Percentiles rank a stretch among this genome's conserved stretches.
These are phyloP conservation scores for Steatornis caripensis DNA, from an alignment of 2,113 vertebrate species.

Conservation along the genomic window DNA sequence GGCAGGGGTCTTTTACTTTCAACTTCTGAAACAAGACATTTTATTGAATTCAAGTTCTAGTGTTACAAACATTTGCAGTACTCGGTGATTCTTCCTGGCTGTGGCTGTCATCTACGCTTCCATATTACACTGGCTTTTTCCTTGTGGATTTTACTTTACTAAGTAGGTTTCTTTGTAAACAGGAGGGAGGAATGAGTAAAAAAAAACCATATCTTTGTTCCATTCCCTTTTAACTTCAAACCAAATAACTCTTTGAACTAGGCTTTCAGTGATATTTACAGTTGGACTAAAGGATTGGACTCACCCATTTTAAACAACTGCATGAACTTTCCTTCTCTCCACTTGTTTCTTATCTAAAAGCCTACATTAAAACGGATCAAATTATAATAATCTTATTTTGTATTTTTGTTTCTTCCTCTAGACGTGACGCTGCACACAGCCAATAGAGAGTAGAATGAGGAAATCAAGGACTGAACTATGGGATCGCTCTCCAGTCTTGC, in stretches of 20 bases:
- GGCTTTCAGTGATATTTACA: not conserved
- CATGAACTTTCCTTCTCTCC: not conserved
- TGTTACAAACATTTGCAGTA: not conserved
- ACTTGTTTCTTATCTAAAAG: not conserved
- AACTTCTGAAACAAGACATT: not conserved
- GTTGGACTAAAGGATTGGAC: not conserved
- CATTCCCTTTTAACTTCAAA: not conserved
- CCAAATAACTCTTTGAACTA: not conserved
- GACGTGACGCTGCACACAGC: not conserved
- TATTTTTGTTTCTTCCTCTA: not conserved
- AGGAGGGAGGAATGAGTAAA: not conserved
- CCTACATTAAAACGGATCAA: not conserved
- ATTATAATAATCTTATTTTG: not conserved
- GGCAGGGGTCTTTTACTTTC: not conserved
- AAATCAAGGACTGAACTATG: not conserved
- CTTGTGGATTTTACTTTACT: not conserved
- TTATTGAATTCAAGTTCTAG: not conserved
- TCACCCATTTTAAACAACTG: not conserved
- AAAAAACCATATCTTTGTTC: not conserved
- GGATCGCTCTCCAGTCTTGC: not conserved
- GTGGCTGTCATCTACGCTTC: not conserved
- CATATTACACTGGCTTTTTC: not conserved
- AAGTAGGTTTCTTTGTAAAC: not conserved
- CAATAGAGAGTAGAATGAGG: not conserved
- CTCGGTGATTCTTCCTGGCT: not conserved